Evolutionary conservation across 2,113 vertebrate genomes (phyloP), one percentile per base, ranked within the genome.

Genomic region (Globicephala melas): DNA sequence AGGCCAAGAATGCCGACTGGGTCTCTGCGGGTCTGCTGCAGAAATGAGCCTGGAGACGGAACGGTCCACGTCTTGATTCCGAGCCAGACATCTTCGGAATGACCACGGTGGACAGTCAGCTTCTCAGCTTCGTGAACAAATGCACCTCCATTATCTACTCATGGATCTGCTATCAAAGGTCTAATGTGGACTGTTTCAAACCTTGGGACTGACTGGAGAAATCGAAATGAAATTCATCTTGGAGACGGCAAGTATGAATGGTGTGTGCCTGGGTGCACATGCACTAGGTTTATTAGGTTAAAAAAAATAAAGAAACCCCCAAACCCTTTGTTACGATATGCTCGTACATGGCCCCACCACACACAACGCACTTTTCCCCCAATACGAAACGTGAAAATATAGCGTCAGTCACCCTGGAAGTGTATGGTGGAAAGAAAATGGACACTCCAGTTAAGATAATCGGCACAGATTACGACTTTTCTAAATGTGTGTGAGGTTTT

Each of bases 71-170:
- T 88, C 74, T 94, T 95, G 89, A 95, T 53, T 89, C 67, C 0
- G 25, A 98, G 92, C 91, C 96, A 92, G 28, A 88, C 82, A 95
- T 38, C 93, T 97, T 65, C 94, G 96, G 87, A 89, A 96, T 96
- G 94, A 95, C 0, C 0, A 2, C 84, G 95, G 28, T 53, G 28
- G 68, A 44, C 31, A 63, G 33, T 93, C 70, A 96, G 80, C 71
- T 41, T 95, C 89, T 93, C 95, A 87, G 77, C 96, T 97, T 97
- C 92, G 80, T 96, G 96, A 98, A 89, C 95, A 97, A 97, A 97
- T 79, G 62, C 9, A 0, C 91, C 50, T 95, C 94, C 76, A 63
- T 91, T 89, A 84, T 76, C 85, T 95, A 70, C 53, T 71, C 80
- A 95, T 90, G 97, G 63, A 96, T 97, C 86, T 97, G 47, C 60